Percentiles rank a stretch among this genome's conserved stretches.
Conservation (phyloP, 2,888 invertebrate genomes). For the Brachypalpus laphriformis region DNA sequence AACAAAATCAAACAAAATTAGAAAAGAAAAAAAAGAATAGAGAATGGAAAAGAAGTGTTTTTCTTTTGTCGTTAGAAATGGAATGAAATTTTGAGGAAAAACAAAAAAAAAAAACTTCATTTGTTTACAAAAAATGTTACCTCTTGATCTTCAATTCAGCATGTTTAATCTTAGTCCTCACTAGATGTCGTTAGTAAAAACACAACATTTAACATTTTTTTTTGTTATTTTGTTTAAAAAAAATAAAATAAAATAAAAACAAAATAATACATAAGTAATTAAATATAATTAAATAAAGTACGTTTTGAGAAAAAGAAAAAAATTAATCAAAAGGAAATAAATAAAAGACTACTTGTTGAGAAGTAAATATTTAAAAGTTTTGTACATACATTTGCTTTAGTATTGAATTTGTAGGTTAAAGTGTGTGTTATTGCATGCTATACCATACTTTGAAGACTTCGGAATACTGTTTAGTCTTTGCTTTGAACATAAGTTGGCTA, state of each 20-base stretch:
- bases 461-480: constrained; percentile 83
- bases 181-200: constrained; percentile 70
- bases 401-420: constrained; percentile 4
- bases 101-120: constrained; percentile 38
- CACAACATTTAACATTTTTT: constrained; percentile 49
- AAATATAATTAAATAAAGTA: not conserved
- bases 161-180: constrained; percentile 69
- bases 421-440: constrained; percentile 65
- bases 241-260: constrained; percentile 17
- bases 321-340: not conserved
- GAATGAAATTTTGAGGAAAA: constrained; percentile 73
- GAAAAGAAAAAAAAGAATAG: constrained; percentile 7
- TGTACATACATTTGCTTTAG: constrained; percentile 56
- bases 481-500: constrained; percentile 78
- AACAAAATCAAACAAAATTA: constrained; percentile 1
- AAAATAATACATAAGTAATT: constrained; percentile 7
- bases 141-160: constrained; percentile 74
- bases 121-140: constrained; percentile 60
- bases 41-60: constrained; percentile 6
- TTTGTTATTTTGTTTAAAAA: constrained; percentile 53
- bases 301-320: not conserved
- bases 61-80: constrained; percentile 46
- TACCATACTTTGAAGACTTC: constrained; percentile 76
- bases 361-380: constrained; percentile 4
- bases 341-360: not conserved